phyloP scores from a whole-genome alignment of 2,888 invertebrate species.

The Dynastes grantii region DNA sequence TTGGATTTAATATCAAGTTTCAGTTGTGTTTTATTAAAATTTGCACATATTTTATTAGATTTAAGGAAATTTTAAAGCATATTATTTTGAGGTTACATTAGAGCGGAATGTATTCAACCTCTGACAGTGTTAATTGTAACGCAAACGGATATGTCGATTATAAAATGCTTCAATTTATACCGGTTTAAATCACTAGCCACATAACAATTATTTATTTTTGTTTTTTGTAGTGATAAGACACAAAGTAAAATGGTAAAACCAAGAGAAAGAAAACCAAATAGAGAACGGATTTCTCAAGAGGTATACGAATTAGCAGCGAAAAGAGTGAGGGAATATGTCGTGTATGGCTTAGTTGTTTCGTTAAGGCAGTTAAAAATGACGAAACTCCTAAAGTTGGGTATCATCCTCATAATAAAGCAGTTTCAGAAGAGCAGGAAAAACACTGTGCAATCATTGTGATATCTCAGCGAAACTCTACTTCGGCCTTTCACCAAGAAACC shows the following conservation, averaged over 20 bases:
- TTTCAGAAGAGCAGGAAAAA: too few species aligned
- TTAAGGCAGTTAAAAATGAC: too few species aligned
- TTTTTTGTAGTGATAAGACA: neutral
- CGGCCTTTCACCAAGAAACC: too few species aligned
- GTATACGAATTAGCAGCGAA: neutral
- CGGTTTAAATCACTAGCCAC: neutral
- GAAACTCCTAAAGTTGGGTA: too few species aligned
- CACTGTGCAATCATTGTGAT: too few species aligned
- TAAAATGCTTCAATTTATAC: neutral
- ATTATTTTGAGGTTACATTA: conserved; percentile 10
- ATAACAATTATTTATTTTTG: conserved; percentile 6
- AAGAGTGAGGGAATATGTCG: neutral
- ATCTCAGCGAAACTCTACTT: too few species aligned
- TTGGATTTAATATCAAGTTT: too few species aligned
- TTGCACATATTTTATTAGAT: too few species aligned
- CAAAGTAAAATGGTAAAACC: conserved; percentile 1
- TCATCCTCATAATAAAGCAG: too few species aligned
- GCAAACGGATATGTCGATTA: neutral
- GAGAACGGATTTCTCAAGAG: conserved; percentile 1
- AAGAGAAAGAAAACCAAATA: conserved; percentile 5
- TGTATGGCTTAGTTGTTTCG: too few species aligned
- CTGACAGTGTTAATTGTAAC: neutral
- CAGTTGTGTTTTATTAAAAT: too few species aligned
- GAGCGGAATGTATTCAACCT: neutral
- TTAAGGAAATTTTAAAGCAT: too few species aligned